These are phyloP conservation scores for Hippocampus abdominalis DNA, from an alignment of 2,113 vertebrate species.

Conservation along the genomic window DNA sequence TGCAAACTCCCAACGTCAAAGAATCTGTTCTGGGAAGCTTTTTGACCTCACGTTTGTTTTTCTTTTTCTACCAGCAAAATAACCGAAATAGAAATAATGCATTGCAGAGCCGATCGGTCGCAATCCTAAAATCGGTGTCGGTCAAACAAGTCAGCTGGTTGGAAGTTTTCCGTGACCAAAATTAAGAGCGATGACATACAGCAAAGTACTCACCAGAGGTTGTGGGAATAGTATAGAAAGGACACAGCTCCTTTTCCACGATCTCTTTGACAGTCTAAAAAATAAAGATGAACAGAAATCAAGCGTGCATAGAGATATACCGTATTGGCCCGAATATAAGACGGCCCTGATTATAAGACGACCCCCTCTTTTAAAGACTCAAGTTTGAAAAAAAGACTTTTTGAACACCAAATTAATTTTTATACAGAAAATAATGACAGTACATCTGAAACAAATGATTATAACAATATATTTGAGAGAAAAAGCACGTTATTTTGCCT, in stretches of 20 bases:
- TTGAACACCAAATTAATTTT: too few relatives aligned
- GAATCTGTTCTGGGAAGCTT: background rate
- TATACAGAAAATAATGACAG: too few relatives aligned
- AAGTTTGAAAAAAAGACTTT: too few relatives aligned
- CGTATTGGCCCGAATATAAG: too few relatives aligned
- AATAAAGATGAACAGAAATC: background rate
- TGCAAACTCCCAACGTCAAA: background rate
- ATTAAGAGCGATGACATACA: background rate
- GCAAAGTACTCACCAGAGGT: constrained; percentile 65
- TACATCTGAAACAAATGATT: too few relatives aligned
- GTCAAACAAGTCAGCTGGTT: too few relatives aligned
- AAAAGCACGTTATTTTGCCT: too few relatives aligned
- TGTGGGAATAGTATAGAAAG: constrained; percentile 70
- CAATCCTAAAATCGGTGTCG: background rate
- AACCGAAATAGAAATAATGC: background rate
- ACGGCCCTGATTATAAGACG: too few relatives aligned
- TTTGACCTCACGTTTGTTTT: too few relatives aligned
- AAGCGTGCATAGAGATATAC: background rate
- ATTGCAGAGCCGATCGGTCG: background rate
- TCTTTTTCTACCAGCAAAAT: background rate
- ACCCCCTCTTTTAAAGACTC: too few relatives aligned
- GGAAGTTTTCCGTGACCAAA: background rate
- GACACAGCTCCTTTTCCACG: constrained; percentile 71
- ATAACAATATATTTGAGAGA: too few relatives aligned
- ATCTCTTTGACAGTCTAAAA: constrained; percentile 62